These are phyloP conservation scores for Carcinoscorpius rotundicauda DNA, from an alignment of 1,140 invertebrate genomes.

Conservation along the genomic window DNA sequence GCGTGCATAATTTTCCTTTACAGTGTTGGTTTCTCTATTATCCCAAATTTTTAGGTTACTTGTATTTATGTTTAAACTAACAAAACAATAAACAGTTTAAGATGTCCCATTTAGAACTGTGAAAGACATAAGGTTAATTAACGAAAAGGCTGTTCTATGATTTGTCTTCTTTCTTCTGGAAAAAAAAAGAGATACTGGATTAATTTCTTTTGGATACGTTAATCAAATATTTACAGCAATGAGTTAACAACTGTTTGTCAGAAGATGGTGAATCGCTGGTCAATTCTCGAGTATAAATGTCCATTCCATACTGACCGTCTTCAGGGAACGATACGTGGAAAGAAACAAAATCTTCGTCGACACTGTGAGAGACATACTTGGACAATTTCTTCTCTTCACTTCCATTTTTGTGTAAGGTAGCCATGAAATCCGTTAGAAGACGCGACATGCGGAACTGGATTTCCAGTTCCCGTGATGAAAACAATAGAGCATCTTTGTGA, in stretches of 20 bases:
- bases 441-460: conserved; percentile 90
- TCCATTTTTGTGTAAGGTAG: conserved; percentile 92
- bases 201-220: conserved; percentile 39
- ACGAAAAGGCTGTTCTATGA: too few relatives aligned
- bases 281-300: conserved; percentile 88
- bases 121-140: too few relatives aligned
- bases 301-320: conserved; percentile 89
- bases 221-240: conserved; percentile 98
- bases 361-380: conserved; percentile 67
- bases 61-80: too few relatives aligned
- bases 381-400: conserved; percentile 84
- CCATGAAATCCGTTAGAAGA: conserved; percentile 91
- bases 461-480: conserved; percentile 61
- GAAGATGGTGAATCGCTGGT: conserved; percentile 35
- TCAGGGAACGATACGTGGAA: conserved; percentile 82
- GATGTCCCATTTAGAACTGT: too few relatives aligned
- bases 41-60: too few relatives aligned
- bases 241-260: conserved; percentile 84
- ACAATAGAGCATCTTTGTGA: conserved; percentile 75
- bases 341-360: conserved; percentile 66
- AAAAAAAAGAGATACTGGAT: too few relatives aligned
- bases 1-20: too few relatives aligned
- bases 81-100: too few relatives aligned
- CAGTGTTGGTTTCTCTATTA: too few relatives aligned
- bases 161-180: too few relatives aligned